phyloP scores from a whole-genome alignment of 2,113 vertebrate species.

The Ivindomyrus marchei region DNA sequence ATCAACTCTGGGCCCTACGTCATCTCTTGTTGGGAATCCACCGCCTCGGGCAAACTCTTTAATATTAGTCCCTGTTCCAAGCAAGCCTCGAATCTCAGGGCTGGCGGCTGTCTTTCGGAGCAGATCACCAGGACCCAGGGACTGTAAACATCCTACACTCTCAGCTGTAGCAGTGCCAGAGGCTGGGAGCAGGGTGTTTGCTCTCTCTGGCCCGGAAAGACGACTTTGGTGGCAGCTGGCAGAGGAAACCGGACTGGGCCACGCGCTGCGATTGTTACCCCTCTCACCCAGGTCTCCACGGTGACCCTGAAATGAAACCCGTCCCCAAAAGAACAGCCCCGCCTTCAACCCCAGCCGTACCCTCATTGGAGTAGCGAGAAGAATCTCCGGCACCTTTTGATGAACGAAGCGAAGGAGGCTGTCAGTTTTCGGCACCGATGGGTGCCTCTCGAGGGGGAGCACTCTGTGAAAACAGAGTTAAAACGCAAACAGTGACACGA shows the following conservation, averaged over 20 bases:
- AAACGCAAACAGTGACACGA: neutral
- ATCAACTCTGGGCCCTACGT: neutral
- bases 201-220: constrained; percentile 15
- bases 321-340: neutral
- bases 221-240: neutral
- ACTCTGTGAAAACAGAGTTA: neutral
- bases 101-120: neutral
- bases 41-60: neutral
- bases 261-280: neutral
- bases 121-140: neutral
- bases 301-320: neutral
- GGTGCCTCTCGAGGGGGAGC: neutral
- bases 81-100: neutral
- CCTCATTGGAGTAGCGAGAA: neutral
- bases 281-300: neutral
- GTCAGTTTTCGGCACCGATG: neutral
- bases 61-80: neutral
- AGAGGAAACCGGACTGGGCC: neutral
- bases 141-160: constrained; percentile 28
- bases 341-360: neutral
- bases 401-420: neutral
- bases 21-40: neutral
- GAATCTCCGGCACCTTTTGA: neutral
- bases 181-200: constrained; percentile 27
- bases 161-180: constrained; percentile 19